Evolutionary conservation across 1,140 invertebrate genomes (phyloP).

Genomic region (Cherax quadricarinatus): DNA sequence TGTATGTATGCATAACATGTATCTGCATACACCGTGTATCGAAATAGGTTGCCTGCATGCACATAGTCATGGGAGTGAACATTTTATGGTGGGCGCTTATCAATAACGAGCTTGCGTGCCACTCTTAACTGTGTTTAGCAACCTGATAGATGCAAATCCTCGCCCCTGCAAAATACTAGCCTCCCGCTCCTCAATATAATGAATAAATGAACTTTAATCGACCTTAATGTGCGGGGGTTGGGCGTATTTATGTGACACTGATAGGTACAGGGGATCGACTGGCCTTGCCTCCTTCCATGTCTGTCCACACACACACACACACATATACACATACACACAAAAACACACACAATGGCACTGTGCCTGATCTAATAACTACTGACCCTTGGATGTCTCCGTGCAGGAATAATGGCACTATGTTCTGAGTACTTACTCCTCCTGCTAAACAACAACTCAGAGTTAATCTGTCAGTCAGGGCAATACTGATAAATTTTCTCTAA

Average conservation of each 20-base stretch:
- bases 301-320: neutral
- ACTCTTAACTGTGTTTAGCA: neutral
- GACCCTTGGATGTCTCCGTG: no score
- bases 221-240: neutral
- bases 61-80: no score
- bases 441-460: no score
- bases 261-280: neutral
- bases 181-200: conserved; percentile 7
- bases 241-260: neutral
- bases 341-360: neutral
- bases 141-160: conserved; percentile 3
- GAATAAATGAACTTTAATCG: conserved; percentile 16
- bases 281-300: neutral
- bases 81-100: no score
- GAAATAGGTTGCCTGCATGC: neutral
- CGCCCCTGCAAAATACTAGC: neutral
- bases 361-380: no score
- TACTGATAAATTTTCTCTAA: no score
- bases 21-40: neutral
- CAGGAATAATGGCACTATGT: no score
- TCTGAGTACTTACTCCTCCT: no score
- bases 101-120: no score
- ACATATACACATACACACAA: neutral
- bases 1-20: neutral
- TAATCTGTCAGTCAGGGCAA: no score